phyloP scores from a whole-genome alignment of 2,797 vertebrate species.

The Hemitrygon akajei region DNA sequence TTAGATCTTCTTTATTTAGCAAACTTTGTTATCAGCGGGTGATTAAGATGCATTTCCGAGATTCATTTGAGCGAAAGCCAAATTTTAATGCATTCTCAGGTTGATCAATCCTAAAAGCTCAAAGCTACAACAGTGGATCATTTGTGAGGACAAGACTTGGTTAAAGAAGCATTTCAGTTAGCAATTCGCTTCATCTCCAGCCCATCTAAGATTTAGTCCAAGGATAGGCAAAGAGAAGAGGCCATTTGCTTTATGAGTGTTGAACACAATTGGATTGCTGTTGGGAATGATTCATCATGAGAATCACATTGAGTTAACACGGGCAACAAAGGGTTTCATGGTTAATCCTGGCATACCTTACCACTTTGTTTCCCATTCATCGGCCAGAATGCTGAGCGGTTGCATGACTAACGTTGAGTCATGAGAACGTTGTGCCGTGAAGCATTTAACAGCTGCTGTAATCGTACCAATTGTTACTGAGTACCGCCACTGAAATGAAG shows the following conservation, averaged over 20 bases:
- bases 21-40: too few species aligned
- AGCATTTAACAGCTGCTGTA: constrained; percentile 13
- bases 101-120: too few species aligned
- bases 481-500: background rate
- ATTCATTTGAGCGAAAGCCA: too few species aligned
- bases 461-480: background rate
- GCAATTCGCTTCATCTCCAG: background rate
- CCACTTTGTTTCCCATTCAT: background rate
- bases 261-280: background rate
- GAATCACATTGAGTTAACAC: background rate
- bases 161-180: background rate
- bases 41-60: too few species aligned
- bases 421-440: constrained; percentile 5
- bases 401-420: constrained; percentile 5
- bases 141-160: too few species aligned
- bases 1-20: too few species aligned
- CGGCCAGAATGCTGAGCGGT: background rate
- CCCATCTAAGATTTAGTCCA: background rate
- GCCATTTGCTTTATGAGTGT: background rate
- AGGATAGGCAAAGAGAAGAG: background rate
- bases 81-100: too few species aligned
- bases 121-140: too few species aligned
- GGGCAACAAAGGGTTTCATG: background rate
- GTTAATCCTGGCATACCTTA: background rate
- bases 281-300: background rate